Evolutionary conservation across 2,797 vertebrate genomes (phyloP), one percentile per base, ranked within the genome.

Genomic region (Morelia viridis): DNA sequence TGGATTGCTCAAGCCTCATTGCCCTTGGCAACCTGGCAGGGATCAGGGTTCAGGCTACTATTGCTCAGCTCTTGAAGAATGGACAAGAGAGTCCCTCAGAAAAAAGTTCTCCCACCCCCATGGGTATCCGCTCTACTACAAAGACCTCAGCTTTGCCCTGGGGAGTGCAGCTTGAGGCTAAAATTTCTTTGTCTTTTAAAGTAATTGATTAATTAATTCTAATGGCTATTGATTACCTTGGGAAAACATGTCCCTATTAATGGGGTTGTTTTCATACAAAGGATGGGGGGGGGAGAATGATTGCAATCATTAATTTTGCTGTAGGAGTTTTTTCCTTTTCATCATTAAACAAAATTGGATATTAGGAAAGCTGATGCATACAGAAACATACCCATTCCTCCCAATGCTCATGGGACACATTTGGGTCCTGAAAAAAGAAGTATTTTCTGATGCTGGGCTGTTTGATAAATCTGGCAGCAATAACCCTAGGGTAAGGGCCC

Each of bases 1-100:
- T 94, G 95, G 97, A 95, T 97, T 97, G 96, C 85, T 96, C 6
- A 53, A 53, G 50, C 50, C 50, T 53, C 50, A 53, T 97, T 96
- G 97, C 98, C 97, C 24, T 97, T 97, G 98, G 97, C 95, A 96
- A 53, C 6, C 50, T 53, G 50, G 50, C 6, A 8, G 50, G 50
- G 5, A 53, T 7, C 50, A 53, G 50, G 50, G 50, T 53, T 8
- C 50, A 53, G 50, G 50, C 50, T 53, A 96, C 97, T 98, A 98
- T 98, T 97, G 97, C 97, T 97, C 95, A 96, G 96, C 96, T 96
- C 97, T 98, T 98, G 97, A 98, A 98, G 98, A 98, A 96, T 97
- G 96, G 97, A 97, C 10, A 97, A 97, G 96, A 97, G 96, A 94
- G 94, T 96, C 98, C 61, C 98, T 97, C 96, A 95, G 96, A 97